These are phyloP conservation scores for Stenotaenia linearis DNA, from an alignment of 2,888 invertebrate genomes.

Conservation along the genomic window DNA sequence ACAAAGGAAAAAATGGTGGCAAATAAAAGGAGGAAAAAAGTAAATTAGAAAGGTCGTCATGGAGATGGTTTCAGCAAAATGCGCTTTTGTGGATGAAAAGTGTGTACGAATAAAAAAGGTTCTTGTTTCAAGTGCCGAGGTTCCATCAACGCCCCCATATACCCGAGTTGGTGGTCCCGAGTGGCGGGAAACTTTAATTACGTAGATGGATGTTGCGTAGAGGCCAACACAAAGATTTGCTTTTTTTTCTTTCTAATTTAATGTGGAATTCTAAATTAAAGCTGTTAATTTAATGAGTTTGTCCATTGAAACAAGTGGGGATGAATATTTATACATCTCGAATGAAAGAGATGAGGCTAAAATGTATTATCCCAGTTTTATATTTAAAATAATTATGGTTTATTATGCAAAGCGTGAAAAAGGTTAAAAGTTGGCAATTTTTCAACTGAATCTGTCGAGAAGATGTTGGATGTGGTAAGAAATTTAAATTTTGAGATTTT, in stretches of 20 bases:
- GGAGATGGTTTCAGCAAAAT: background rate
- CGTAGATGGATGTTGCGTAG: constrained; percentile 16
- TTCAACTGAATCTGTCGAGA: too few relatives aligned
- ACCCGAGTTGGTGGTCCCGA: constrained; percentile 6
- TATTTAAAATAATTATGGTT: background rate
- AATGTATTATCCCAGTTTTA: background rate
- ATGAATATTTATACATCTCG: background rate
- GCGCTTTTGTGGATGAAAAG: background rate
- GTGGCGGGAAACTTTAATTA: constrained; percentile 21
- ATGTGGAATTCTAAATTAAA: constrained; percentile 11
- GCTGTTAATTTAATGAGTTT: constrained; percentile 26
- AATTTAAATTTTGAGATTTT: background rate
- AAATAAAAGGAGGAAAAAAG: background rate
- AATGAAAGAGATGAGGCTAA: background rate
- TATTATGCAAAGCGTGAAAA: background rate
- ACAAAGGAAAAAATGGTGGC: background rate
- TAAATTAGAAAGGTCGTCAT: background rate
- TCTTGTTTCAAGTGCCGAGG: constrained; percentile 17
- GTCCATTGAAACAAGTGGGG: background rate
- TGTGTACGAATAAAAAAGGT: background rate
- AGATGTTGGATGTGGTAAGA: background rate
- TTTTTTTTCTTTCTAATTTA: constrained; percentile 15
- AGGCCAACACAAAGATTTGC: constrained; percentile 17
- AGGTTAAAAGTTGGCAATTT: background rate
- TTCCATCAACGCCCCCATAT: background rate